Conservation (phyloP, 2,113 vertebrate species). For the Rostratula benghalensis region DNA sequence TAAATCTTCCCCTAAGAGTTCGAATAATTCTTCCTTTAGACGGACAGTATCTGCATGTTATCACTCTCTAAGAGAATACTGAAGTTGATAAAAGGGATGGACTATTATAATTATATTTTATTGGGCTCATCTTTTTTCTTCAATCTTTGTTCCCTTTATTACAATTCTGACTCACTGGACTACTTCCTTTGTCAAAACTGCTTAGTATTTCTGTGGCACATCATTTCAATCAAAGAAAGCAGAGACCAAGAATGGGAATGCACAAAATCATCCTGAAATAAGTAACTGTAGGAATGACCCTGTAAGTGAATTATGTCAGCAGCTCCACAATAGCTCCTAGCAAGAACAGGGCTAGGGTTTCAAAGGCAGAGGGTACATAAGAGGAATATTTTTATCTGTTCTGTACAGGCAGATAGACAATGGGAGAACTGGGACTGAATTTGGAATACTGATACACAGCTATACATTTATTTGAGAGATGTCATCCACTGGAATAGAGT, state of each 20-base stretch:
- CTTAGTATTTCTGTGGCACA: background rate
- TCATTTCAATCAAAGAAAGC: background rate
- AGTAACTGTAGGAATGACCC: background rate
- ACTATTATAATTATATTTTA: conserved; percentile 6
- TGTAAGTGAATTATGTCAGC: conserved; percentile 3
- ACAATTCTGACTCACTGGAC: background rate
- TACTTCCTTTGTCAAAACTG: background rate
- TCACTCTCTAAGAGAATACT: background rate
- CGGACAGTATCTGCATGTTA: background rate
- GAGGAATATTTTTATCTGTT: background rate
- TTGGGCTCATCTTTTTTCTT: background rate
- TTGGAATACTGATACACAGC: background rate
- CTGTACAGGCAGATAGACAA: background rate
- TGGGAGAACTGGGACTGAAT: background rate
- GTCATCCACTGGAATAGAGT: background rate
- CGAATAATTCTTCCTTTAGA: background rate
- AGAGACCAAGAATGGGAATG: background rate
- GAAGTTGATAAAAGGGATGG: conserved; percentile 16
- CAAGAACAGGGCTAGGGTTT: background rate
- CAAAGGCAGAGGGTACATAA: background rate
- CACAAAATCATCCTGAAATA: conserved; percentile 3
- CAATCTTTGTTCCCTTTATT: background rate
- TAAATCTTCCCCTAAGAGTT: background rate
- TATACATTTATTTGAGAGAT: background rate
- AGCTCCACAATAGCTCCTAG: background rate